Evolutionary conservation across 2,113 vertebrate genomes (phyloP).

Genomic region (Xiphophorus couchianus): DNA sequence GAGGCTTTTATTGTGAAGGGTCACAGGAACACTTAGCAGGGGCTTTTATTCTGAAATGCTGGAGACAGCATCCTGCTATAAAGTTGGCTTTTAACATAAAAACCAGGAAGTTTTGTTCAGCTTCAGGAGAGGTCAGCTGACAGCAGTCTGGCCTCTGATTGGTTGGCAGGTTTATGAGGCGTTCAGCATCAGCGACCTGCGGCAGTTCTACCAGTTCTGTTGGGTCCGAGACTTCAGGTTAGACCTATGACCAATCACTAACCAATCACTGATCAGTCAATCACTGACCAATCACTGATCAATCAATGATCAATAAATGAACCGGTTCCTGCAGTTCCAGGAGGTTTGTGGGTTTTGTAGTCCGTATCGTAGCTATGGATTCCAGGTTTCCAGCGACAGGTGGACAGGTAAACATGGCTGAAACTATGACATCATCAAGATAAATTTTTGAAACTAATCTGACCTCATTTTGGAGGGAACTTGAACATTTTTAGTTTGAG

Average conservation of each 20-base stretch:
- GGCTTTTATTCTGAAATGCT: constrained; percentile 7
- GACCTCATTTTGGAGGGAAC: too few species aligned
- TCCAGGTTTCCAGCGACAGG: too few species aligned
- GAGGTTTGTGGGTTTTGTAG: too few species aligned
- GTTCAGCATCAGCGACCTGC: constrained; percentile 43
- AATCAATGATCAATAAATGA: background rate
- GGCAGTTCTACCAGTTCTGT: constrained; percentile 52
- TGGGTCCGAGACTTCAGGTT: constrained; percentile 75
- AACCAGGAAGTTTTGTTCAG: background rate
- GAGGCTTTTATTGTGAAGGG: constrained; percentile 26
- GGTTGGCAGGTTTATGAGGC: constrained; percentile 68
- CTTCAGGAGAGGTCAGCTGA: background rate
- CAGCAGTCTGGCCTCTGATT: constrained; percentile 24
- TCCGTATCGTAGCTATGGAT: too few species aligned
- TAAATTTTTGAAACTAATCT: too few species aligned
- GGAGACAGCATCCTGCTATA: background rate
- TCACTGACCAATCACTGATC: background rate
- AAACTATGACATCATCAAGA: too few species aligned
- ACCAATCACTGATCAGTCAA: background rate
- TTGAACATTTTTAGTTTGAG: too few species aligned
- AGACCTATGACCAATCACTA: constrained; percentile 1
- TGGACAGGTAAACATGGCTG: too few species aligned
- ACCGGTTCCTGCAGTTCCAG: background rate
- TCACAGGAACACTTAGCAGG: background rate
- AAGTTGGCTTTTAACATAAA: background rate